Base-by-base conservation (phyloP, 2,113 vertebrate genomes). In the Chlamydotis undulata region DNA sequence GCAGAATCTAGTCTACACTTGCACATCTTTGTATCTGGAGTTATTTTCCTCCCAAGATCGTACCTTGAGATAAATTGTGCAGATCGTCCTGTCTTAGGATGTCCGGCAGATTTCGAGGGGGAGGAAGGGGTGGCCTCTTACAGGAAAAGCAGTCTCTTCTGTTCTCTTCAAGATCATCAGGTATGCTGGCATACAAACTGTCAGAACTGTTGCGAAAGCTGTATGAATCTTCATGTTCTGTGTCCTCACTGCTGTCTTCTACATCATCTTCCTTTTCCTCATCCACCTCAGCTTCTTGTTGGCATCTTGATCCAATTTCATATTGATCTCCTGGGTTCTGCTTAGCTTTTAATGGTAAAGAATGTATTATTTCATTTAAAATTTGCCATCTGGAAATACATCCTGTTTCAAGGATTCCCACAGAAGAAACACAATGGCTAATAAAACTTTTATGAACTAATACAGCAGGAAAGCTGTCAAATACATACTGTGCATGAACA, bases 11-110 rank as follows among this genome's bases (percentile, higher is more conserved):
- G 19, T 22, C 65, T 80, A 31, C 49, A 57, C 43, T 75, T 39
- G 23, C 45, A 82, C 10, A 1, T 43, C 35, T 53, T 88, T 80
- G 15, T 43, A 45, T n/a, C 26, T 7, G 2, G 25, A 37, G 5
- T 39, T 78, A 5, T 39, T 84, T 86, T 90, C 35, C 57, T 86
- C 50, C 24, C 63, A 57, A 45, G 53, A 82, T 23, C 19, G 1
- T 98, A 99, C 99, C 98, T 98, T 98, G 97, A 22, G 96, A 93
- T 6, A 98, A 97, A 87, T 71, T 94, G 37, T 95, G 96, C 23
- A 96, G 93, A 15, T 83, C 55, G 14, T 97, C 93, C 61, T 97
- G 97, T 64, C 82, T 98, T 53, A 61, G 52, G 19, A 94, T 71
- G 64, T 95, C 87, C 89, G 80, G 70, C 17, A 94, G 92, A 18